Evolutionary conservation across 2,888 invertebrate species (phyloP), one percentile per base, ranked within the genome.

Genomic region (Mesorhabditis spiculigera): DNA sequence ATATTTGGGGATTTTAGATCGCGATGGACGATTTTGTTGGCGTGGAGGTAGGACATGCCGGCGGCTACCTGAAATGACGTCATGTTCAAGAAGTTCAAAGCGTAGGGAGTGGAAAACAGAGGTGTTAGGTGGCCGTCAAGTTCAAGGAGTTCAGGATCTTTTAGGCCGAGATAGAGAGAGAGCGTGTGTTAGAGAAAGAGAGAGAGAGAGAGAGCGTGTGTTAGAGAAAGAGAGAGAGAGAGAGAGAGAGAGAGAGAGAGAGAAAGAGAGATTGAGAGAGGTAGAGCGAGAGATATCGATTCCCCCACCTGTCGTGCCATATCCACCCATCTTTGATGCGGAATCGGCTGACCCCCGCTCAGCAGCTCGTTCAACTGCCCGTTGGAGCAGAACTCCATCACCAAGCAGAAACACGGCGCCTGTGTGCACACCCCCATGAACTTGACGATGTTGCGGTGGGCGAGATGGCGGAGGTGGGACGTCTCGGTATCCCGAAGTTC

Each of bases 301-400:
- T 2, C 50, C 28, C 28, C 28, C 28, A 28, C 28, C 28, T 28
- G 28, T 50, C n/a, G 58, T 13, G 58, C 58, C 58, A 50, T 50
- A 50, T 50, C 58, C 58, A 50, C 58, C 58, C 58, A 50, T 50
- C 58, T 10, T n/a, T 50, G 8, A 13, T 10, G n/a, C 58, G 58
- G 58, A 10, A n/a, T 50, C 58, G n/a, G n/a, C 58, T 50, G 10
- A n/a, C 10, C n/a, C 8, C 58, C n/a, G 8, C n/a, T 50, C 58
- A 50, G n/a, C n/a, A 50, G 58, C 58, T 95, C 93, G 87, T 93
- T 96, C 63, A 98, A 89, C 42, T 95, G 93, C 4, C 97, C 97
- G 84, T 93, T 92, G 4, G 94, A 93, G 86, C 98, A 98, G 87
- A 91, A 98, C 87, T 99, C 98, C 98, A 98, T 98, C 69, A 99